Base-by-base conservation (phyloP, 2,888 invertebrate species). In the Cerastis leucographa region DNA sequence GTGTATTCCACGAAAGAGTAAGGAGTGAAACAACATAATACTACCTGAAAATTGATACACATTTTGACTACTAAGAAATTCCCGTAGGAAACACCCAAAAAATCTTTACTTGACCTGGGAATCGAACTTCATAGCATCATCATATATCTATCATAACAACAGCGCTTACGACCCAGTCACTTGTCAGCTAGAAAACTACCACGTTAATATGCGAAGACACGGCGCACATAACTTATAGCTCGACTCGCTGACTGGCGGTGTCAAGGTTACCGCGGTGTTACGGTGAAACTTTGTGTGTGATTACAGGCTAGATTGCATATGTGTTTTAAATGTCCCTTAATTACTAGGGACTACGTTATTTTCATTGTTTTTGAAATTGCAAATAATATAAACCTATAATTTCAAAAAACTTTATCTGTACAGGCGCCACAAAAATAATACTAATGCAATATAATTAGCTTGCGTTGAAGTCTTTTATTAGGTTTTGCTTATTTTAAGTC, bases 191-290 rank as follows among this genome's bases (percentile, higher is more conserved):
- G 68, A 81, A 83, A 78, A 85, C 62, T 35, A 17, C 8, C 42
- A 22, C 25, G 59, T 75, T 64, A 78, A n/a, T 76, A 84, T 87
- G 84, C 85, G 29, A 44, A 71, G 70, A 76, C 77, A 75, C 85
- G 83, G 29, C 67, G 65, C 66, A 81, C 80, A 86, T 87, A 84
- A 86, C 71, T 84, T 87, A 75, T 76, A 78, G 74, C 85, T 42
- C 14, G 49, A 17, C 14, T 42, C n/a, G 64, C 42, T 8, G 64
- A 19, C 2, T n/a, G 22, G 25, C 40, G 29, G 40, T 82, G 87
- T 87, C 87, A 87, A 87, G 87, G 87, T 84, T 83, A 71, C 17
- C 14, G n/a, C 6, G n/a, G 9, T 62, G 44, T 46, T 65, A 56
- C 62, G 25, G 74, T 25, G 79, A 80, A 81, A 84, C 65, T 74